phyloP scores from a whole-genome alignment of 2,113 vertebrate species.

The Sardina pilchardus region DNA sequence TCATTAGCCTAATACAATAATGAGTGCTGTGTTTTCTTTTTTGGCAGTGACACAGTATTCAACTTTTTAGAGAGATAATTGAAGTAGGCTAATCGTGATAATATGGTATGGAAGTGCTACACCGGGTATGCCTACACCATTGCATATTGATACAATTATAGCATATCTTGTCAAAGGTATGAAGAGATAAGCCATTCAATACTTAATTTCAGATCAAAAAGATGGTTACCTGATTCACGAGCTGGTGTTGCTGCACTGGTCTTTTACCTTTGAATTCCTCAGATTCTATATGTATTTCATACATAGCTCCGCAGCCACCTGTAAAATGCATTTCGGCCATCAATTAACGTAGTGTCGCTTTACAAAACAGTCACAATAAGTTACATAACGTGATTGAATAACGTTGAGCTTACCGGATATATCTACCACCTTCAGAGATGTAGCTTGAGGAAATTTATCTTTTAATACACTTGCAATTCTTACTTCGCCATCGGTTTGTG shows the following conservation, averaged over 20 bases:
- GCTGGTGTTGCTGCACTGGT: slow-evolving; percentile 87
- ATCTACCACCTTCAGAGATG: slow-evolving; percentile 83
- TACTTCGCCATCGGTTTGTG: slow-evolving; percentile 79
- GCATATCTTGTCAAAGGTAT: too few relatives aligned
- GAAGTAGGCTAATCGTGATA: too few relatives aligned
- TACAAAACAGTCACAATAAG: background rate
- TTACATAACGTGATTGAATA: background rate
- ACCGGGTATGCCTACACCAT: too few relatives aligned
- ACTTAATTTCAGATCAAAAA: too few relatives aligned
- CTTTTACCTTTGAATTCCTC: slow-evolving; percentile 89
- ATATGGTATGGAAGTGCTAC: too few relatives aligned
- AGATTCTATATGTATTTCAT: slow-evolving; percentile 90
- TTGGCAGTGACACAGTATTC: too few relatives aligned
- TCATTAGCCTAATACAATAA: too few relatives aligned
- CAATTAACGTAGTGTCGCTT: background rate
- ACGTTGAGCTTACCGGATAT: slow-evolving; percentile 79
- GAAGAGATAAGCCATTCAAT: too few relatives aligned
- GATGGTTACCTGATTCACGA: slow-evolving; percentile 86
- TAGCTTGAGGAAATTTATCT: slow-evolving; percentile 84
- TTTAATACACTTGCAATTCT: slow-evolving; percentile 74
- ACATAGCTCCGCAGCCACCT: slow-evolving; percentile 97
- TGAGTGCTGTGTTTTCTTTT: background rate
- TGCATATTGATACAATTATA: too few relatives aligned
- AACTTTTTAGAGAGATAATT: too few relatives aligned
- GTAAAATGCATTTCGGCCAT: slow-evolving; percentile 5